phyloP scores from a whole-genome alignment of 37 sponge, comb jelly and placozoan genomes.

The Ephydatia muelleri region DNA sequence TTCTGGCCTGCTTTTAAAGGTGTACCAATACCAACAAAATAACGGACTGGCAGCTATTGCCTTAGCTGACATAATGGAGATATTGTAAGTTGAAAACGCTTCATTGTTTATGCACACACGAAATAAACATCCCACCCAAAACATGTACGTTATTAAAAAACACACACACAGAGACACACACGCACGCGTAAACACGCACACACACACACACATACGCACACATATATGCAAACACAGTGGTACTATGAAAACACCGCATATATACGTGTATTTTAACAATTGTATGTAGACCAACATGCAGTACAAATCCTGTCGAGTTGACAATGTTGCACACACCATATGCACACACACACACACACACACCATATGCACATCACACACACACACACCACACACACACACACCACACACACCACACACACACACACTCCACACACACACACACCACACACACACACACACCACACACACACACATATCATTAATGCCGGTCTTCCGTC shows the following conservation, averaged over 20 bases:
- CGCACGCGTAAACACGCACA: neutral
- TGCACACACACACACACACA: too few species aligned
- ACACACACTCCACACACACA: neutral
- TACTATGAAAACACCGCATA: too few species aligned
- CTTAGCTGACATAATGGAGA: conserved; percentile 67
- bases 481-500: neutral
- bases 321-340: too few species aligned
- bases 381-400: too few species aligned
- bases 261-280: too few species aligned
- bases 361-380: too few species aligned
- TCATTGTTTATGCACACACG: neutral
- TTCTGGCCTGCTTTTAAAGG: conserved; percentile 17
- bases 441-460: neutral
- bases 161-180: conserved; percentile 17
- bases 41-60: conserved; percentile 73
- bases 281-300: too few species aligned
- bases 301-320: too few species aligned
- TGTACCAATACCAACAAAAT: conserved; percentile 75
- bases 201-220: conserved; percentile 16
- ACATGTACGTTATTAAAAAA: conserved; percentile 13
- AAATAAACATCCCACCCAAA: neutral
- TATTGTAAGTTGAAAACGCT: conserved; percentile 64
- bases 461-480: conserved; percentile 19
- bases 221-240: conserved; percentile 5
- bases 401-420: too few species aligned